Evolutionary conservation across 2,888 invertebrate genomes (phyloP).

Genomic region (Schrankia costaestrigalis): DNA sequence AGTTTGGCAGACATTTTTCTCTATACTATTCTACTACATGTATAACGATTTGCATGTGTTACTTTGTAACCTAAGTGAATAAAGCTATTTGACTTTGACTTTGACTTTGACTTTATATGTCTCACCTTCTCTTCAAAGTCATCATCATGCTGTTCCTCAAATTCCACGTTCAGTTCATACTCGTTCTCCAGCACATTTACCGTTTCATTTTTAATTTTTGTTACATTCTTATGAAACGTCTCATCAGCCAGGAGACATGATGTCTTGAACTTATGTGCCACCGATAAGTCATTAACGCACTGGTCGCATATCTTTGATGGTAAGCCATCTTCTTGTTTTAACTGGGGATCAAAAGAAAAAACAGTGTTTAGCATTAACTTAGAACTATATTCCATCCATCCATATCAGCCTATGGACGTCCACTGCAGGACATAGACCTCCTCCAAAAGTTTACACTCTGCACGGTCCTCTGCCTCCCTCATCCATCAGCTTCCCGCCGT

Average conservation of each 20-base stretch:
- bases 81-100: too few species aligned
- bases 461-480: too few species aligned
- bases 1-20: too few species aligned
- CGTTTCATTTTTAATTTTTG: conserved; percentile 30
- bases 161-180: conserved; percentile 6
- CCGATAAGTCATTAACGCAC: conserved; percentile 37
- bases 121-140: conserved; percentile 14
- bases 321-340: conserved; percentile 30
- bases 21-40: too few species aligned
- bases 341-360: conserved; percentile 14
- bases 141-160: conserved; percentile 13
- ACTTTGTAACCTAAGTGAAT: too few species aligned
- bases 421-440: too few species aligned
- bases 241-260: conserved; percentile 41
- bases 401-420: too few species aligned
- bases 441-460: too few species aligned
- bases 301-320: conserved; percentile 42
- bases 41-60: too few species aligned
- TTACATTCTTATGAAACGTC: conserved; percentile 28
- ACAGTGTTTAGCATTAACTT: too few species aligned
- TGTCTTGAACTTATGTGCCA: conserved; percentile 47
- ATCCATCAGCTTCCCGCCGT: too few species aligned
- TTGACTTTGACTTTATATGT: conserved; percentile 1
- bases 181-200: conserved; percentile 13
- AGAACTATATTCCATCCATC: too few species aligned